Evolutionary conservation across 2,113 vertebrate species (phyloP).

Genomic region (Astur gentilis): DNA sequence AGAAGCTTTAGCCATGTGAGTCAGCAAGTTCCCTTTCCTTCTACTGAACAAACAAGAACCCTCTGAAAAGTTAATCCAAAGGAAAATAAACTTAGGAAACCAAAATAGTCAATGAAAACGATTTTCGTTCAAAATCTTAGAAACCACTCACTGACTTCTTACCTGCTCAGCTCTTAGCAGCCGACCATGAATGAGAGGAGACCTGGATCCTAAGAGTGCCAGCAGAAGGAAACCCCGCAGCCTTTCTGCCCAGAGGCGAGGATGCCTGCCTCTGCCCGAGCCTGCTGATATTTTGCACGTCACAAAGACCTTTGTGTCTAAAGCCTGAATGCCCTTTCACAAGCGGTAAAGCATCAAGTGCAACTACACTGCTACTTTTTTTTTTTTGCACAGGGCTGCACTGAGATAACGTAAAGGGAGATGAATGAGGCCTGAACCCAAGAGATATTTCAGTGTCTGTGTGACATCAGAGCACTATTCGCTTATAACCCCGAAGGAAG

Average conservation of each 20-base stretch:
- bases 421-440: slow-evolving; percentile 40
- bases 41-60: not conserved
- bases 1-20: not conserved
- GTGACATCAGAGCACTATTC: slow-evolving; percentile 29
- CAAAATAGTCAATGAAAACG: not conserved
- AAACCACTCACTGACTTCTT: not conserved
- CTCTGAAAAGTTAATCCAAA: not conserved
- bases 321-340: not conserved
- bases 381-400: not conserved
- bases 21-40: not conserved
- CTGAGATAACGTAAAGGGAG: not conserved
- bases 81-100: not conserved
- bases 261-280: not conserved
- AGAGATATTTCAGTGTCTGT: slow-evolving; percentile 45
- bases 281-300: not conserved
- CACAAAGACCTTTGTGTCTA: not conserved
- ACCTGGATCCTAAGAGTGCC: not conserved
- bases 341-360: not conserved
- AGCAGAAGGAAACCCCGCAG: not conserved
- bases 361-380: not conserved
- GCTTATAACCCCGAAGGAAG: slow-evolving; percentile 6
- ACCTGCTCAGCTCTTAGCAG: not conserved
- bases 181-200: not conserved
- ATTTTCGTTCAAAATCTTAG: not conserved
- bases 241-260: not conserved